Conservation (phyloP, 2,888 invertebrate genomes). For the Agrilus cyanescens region DNA sequence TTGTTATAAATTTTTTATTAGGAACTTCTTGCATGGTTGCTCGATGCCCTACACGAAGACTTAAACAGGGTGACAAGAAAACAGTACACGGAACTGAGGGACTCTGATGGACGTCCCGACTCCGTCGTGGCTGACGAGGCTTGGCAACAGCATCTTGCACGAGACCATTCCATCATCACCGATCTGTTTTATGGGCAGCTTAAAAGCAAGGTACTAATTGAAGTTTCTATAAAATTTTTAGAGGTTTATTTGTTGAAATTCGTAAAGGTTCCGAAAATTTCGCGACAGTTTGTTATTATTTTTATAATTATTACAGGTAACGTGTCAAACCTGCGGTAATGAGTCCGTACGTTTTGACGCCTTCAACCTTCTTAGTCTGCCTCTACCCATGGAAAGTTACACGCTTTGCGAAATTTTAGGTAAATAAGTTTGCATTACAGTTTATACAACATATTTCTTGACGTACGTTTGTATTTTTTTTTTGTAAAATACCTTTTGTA, state of each 20-base stretch:
- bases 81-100: conserved; percentile 61
- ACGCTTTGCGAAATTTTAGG: conserved; percentile 63
- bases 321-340: conserved; percentile 70
- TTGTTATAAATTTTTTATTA: conserved; percentile 12
- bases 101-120: conserved; percentile 68
- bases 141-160: conserved; percentile 70
- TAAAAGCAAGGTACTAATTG: conserved; percentile 72
- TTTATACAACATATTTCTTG: neutral
- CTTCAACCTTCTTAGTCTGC: conserved; percentile 78
- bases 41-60: conserved; percentile 88
- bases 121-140: conserved; percentile 60
- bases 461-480: neutral
- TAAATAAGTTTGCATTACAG: too few relatives aligned
- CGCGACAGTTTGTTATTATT: neutral
- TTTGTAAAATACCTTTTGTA: conserved; percentile 1
- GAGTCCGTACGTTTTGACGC: conserved; percentile 86
- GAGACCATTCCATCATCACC: conserved; percentile 79
- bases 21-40: conserved; percentile 81
- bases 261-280: too few relatives aligned
- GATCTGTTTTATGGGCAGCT: conserved; percentile 88
- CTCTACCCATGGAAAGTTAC: conserved; percentile 81
- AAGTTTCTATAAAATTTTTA: too few relatives aligned
- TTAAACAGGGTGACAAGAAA: conserved; percentile 66
- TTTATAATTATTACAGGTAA: conserved; percentile 34
- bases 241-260: too few relatives aligned